Conservation (phyloP, 1,140 invertebrate species). For the Leptinotarsa defecta region DNA sequence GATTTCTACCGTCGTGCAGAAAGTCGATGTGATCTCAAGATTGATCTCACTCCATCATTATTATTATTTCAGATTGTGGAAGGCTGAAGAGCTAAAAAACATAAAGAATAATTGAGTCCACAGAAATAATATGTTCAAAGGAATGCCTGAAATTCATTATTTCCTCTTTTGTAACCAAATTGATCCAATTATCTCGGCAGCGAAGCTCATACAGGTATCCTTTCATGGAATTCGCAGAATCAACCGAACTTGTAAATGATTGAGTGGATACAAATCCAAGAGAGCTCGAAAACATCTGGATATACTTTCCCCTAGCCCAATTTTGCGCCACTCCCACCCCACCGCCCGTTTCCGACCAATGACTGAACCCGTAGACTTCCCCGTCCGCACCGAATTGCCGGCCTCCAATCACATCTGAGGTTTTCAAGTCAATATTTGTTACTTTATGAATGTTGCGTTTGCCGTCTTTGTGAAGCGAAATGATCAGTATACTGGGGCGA, state of each 20-base stretch:
- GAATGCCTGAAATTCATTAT: too few species aligned
- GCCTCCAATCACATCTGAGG: conserved; percentile 49
- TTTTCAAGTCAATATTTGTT: conserved; percentile 52
- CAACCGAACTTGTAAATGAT: conserved; percentile 18
- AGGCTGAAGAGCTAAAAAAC: too few species aligned
- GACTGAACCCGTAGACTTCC: conserved; percentile 33
- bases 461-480: conserved; percentile 43
- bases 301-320: conserved; percentile 34
- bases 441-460: conserved; percentile 45
- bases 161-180: background rate
- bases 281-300: conserved; percentile 27
- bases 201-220: background rate
- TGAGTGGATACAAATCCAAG: conserved; percentile 22
- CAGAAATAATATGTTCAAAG: too few species aligned
- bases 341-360: conserved; percentile 31
- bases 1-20: too few species aligned
- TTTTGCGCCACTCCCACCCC: conserved; percentile 32
- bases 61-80: too few species aligned
- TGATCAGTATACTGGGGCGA: conserved; percentile 38
- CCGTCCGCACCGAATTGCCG: conserved; percentile 41
- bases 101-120: too few species aligned
- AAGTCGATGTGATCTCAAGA: too few species aligned
- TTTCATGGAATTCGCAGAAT: conserved; percentile 8
- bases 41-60: too few species aligned
- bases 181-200: background rate